Evolutionary conservation across 2,888 invertebrate genomes (phyloP).

Genomic region (Drosophila imparisetae): DNA sequence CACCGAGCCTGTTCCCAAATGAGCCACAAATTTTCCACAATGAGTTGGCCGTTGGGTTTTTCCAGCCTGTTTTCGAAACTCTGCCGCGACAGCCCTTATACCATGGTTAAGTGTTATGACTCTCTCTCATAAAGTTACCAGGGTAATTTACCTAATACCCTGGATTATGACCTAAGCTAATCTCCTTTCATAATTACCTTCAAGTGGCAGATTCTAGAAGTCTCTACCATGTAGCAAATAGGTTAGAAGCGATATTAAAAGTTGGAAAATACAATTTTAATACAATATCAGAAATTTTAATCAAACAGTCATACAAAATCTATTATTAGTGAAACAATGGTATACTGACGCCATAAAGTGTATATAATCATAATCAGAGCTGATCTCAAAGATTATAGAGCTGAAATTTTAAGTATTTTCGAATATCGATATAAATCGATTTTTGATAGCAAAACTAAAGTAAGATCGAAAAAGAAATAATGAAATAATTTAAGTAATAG

Average conservation of each 20-base stretch:
- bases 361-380: too few relatives aligned
- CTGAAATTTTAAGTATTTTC: too few relatives aligned
- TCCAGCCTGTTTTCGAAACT: conserved; percentile 28
- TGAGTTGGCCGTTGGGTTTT: conserved; percentile 65
- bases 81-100: conserved; percentile 10
- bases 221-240: background rate
- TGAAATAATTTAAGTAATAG: background rate
- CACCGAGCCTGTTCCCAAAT: conserved; percentile 38
- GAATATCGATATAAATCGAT: background rate
- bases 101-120: conserved; percentile 42
- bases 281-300: too few relatives aligned
- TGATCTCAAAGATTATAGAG: background rate
- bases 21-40: conserved; percentile 77
- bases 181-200: conserved; percentile 9
- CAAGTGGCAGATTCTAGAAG: background rate
- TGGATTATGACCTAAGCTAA: conserved; percentile 23
- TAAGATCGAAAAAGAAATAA: background rate
- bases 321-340: too few relatives aligned
- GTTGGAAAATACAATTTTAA: background rate
- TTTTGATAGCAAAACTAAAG: background rate
- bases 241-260: background rate
- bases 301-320: too few relatives aligned
- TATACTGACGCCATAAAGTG: too few relatives aligned
- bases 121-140: conserved; percentile 35
- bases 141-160: conserved; percentile 38